Conservation (phyloP, 2,797 vertebrate species). For the Melanogrammus aeglefinus region DNA sequence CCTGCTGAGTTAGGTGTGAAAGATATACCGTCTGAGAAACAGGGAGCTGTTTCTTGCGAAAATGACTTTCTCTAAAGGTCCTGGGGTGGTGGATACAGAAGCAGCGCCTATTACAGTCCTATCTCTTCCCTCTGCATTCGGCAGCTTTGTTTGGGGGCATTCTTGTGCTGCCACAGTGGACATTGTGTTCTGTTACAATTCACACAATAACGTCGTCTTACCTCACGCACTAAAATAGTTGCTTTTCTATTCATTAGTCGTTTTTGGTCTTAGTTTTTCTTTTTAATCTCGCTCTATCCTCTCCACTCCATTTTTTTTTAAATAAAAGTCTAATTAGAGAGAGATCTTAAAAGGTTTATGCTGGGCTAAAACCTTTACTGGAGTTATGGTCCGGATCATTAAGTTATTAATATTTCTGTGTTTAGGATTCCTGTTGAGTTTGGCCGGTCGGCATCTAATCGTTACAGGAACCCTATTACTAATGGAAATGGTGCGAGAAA, state of each 20-base stretch:
- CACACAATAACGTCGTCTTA: not conserved
- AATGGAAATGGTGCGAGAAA: too few species aligned
- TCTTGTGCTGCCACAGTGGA: not conserved
- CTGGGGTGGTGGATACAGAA: conserved; percentile 21
- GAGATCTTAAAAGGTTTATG: too few species aligned
- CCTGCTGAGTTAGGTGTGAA: not conserved
- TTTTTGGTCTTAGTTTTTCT: not conserved
- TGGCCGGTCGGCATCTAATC: too few species aligned
- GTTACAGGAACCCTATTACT: too few species aligned
- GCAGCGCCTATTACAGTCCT: conserved; percentile 32
- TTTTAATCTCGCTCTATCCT: not conserved
- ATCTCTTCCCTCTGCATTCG: conserved; percentile 27
- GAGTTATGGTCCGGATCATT: too few species aligned
- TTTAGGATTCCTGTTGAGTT: too few species aligned
- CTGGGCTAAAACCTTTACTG: too few species aligned
- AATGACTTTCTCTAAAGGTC: conserved; percentile 21
- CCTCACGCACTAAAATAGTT: not conserved
- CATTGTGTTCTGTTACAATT: not conserved
- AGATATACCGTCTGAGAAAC: not conserved
- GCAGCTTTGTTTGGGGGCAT: conserved; percentile 21
- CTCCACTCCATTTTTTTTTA: too few species aligned
- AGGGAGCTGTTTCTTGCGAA: conserved; percentile 9
- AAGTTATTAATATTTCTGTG: too few species aligned
- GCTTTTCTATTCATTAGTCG: not conserved
- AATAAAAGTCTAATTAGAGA: too few species aligned